Conservation (phyloP, 2,113 vertebrate genomes). For the Erythrocebus patas region DNA sequence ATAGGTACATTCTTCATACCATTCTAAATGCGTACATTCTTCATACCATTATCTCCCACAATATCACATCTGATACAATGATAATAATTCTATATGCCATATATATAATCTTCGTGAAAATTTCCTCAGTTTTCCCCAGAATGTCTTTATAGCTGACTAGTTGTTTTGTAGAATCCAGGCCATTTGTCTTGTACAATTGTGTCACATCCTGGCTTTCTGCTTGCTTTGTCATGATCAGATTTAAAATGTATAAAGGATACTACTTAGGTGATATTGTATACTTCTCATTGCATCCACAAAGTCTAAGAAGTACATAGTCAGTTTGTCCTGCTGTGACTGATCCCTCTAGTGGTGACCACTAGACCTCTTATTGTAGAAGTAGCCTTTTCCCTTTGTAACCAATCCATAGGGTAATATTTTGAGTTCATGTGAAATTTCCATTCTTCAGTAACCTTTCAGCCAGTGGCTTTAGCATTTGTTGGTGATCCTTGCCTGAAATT, state of each 20-base stretch:
- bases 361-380: not conserved
- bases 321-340: not conserved
- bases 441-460: not conserved
- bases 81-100: not conserved
- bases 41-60: not conserved
- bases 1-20: not conserved
- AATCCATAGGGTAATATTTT: not conserved
- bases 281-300: not conserved
- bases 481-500: not conserved
- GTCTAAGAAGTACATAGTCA: not conserved
- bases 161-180: not conserved
- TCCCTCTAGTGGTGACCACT: not conserved
- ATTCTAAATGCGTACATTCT: not conserved
- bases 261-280: not conserved
- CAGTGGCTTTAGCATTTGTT: not conserved
- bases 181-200: not conserved
- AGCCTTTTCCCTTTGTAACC: not conserved
- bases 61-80: not conserved
- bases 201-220: not conserved
- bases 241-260: not conserved
- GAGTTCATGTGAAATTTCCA: not conserved
- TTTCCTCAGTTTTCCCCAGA: not conserved
- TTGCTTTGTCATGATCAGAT: not conserved
- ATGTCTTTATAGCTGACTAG: not conserved
- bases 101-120: not conserved